Base-by-base conservation (phyloP, 2,113 vertebrate genomes). In the Coracopsis vasa region DNA sequence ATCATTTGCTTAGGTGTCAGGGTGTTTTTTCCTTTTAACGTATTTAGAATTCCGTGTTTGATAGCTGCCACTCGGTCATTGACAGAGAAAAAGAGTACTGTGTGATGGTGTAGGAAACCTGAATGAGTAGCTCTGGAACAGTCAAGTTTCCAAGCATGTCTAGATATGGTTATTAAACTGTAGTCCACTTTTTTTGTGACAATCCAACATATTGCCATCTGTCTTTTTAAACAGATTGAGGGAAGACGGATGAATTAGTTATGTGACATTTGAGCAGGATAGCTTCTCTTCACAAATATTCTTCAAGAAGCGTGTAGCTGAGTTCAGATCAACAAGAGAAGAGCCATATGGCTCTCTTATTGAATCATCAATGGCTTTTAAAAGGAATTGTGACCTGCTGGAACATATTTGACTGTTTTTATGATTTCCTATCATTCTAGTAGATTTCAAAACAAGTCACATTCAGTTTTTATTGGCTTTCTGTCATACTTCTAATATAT, bases 281-380 rank as follows among this genome's bases (percentile, higher is more conserved):
- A 96, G 25, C 66, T 75, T 92, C 45, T 93, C 39, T 83, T 83
- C 31, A 51, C 21, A 88, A 93, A 88, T 94, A 74, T 77, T 92
- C 80, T 67, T 91, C 78, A 86, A 72, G 44, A 91, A 72, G 42
- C 58, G 42, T 90, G 82, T 62, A 88, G 20, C 62, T 53, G 60
- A 86, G 48, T 94, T 97, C 82, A 97, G 92, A 89, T 83, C 67
- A 95, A 64, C 75, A 88, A 44, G 28, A 83, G 51, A 75, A 96
- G 18, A 94, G 44, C 77, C 90, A 95, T 92, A 87, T 85, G 67
- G 74, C 41, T 92, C 67, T 85, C 45, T 92, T 88, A 89, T 56
- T 92, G 95, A 97, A 90, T 94, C 64, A 83, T 67, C 69, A 90
- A 48, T 79, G 48, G 13, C 28, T 94, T 97, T 94, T 94, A 45